Evolutionary conservation across 2,888 invertebrate species (phyloP).

Genomic region (Sphaerophoria rueppellii): DNA sequence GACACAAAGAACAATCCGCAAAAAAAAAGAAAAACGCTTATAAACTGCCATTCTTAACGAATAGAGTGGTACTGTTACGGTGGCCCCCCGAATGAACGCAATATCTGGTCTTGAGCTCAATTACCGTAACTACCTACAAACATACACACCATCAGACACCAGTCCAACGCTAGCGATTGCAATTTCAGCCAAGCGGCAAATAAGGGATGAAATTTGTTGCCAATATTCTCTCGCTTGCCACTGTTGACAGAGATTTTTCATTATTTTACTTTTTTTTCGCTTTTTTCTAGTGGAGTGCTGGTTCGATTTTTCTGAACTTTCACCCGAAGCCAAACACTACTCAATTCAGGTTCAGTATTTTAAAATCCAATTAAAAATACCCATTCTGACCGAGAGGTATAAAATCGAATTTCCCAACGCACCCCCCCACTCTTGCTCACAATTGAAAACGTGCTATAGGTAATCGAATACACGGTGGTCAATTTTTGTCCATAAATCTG

Average conservation of each 20-base stretch:
- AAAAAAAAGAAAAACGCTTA: slow-evolving; percentile 24
- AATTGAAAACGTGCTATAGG: slow-evolving; percentile 12
- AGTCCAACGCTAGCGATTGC: neutral
- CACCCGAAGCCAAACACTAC: slow-evolving; percentile 61
- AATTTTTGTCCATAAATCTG: slow-evolving; percentile 52
- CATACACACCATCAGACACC: neutral
- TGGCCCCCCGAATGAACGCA: slow-evolving; percentile 47
- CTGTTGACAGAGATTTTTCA: slow-evolving; percentile 42
- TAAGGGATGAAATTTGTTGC: slow-evolving; percentile 44
- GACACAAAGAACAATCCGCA: neutral
- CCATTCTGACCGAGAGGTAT: slow-evolving; percentile 69
- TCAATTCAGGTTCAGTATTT: slow-evolving; percentile 78
- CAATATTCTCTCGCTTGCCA: slow-evolving; percentile 20
- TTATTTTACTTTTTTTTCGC: slow-evolving; percentile 17
- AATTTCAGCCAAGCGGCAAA: slow-evolving; percentile 41
- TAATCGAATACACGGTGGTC: slow-evolving; percentile 58
- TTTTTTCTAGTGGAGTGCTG: neutral
- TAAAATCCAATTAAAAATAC: slow-evolving; percentile 83
- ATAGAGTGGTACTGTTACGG: slow-evolving; percentile 1
- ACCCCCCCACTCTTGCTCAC: neutral
- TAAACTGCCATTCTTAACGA: slow-evolving; percentile 61
- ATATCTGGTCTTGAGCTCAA: slow-evolving; percentile 70
- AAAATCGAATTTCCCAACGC: slow-evolving; percentile 67
- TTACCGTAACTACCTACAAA: slow-evolving; percentile 33
- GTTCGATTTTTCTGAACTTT: slow-evolving; percentile 79